Evolutionary conservation across 23 tunicate species (phyloP), one percentile per base, ranked within the genome.

Genomic region (Trididemnum clinides): DNA sequence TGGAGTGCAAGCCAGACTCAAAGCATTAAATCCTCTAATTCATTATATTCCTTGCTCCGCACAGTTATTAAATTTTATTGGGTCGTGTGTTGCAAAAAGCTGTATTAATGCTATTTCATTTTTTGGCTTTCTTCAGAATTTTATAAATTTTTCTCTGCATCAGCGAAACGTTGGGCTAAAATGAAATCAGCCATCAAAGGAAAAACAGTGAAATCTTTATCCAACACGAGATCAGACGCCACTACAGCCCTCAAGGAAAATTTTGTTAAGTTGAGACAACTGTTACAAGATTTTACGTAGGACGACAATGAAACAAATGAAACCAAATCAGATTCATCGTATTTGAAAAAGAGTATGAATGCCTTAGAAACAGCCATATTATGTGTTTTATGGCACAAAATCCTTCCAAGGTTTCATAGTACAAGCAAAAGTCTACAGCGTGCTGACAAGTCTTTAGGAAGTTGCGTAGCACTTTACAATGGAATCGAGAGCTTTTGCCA

Each of bases 131-230:
- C 5, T 73, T 39, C 57, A 73, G 28, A 73, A 39, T 23, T 36
- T 73, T 73, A 37, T 26, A 38, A 19, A 36, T 73, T 73, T 38
- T 73, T 73, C 28, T 37, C 80, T 73, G 80, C 80, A n/a, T 73
- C 80, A 73, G 38, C 80, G 2, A 37, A 73, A 21, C 54, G 80
- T 2, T 73, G 80, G 75, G 75, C 75, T 3, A 66, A 29, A 29
- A 66, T 66, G 75, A 66, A 66, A 66, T 66, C 75, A 66, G 75
- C 75, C 75, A 66, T 66, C 36, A 29, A 66, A 66, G 37, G 75
- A 66, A 66, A 66, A 66, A 66, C 36, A 66, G 75, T 66, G 37
- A 66, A 66, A 66, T 66, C 75, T 66, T 66, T 66, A 31, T 66
- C 75, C 37, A 66, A 66, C 75, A 66, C 75, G 37, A 66, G 75